Evolutionary conservation across 2,797 vertebrate genomes (phyloP), one percentile per base, ranked within the genome.

Genomic region (Artibeus jamaicensis): DNA sequence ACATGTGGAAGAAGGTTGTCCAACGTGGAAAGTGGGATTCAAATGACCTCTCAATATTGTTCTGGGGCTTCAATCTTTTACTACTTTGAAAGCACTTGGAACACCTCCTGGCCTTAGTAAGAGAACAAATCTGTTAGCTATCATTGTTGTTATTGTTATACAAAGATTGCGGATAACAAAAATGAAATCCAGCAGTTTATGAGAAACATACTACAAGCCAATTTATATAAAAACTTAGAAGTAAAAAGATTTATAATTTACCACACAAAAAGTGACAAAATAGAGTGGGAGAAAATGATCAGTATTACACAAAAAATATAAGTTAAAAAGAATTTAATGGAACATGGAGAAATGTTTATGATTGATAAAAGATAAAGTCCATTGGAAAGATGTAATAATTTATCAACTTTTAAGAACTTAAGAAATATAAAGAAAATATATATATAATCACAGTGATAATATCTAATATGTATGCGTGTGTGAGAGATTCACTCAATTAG

Each of bases 391-490:
- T 71, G 26, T 5, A 86, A 4, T 16, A 53, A 4, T 70, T n/a
- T 91, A 68, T 32, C 15, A 77, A 82, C 10, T 86, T 95, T 95
- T 67, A 85, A 86, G 12, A 92, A 55, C 18, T 59, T 76, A 67
- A 59, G 7, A 92, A 92, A 86, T 85, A 9, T 37, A 94, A 95
- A 85, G 15, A 59, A 77, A 79, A 94, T 21, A 78, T 44, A 71
- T 29, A 16, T 67, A 50, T 55, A 48, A 95, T 68, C 16, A 91
- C 12, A 62, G 16, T 90, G 37, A 24, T 6, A 83, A 3, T n/a
- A 5, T 76, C 68, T 68, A 34, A 70, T 16, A 15, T 74, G 6
- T 48, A 18, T 34, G 14, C 26, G 6, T 81, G 59, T 57, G 82
- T 3, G 74, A 24, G 74, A 22, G 48, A 87, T 59, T 67, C 32